Evolutionary conservation across 2,888 invertebrate species (phyloP).

Genomic region (Criorhina ranunculi): DNA sequence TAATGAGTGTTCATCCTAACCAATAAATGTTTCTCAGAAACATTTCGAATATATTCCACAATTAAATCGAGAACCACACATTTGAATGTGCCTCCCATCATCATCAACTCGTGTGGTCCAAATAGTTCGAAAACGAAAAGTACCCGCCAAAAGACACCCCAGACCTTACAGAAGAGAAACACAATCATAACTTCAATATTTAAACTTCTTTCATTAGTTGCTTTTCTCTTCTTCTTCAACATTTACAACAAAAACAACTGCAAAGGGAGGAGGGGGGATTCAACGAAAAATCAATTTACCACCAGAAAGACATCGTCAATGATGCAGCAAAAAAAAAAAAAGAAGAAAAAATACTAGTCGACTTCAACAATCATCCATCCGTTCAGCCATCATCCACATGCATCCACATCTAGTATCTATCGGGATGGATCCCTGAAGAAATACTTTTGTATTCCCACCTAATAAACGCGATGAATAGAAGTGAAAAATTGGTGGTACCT

Average conservation of each 20-base stretch:
- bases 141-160: constrained; percentile 11
- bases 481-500: constrained; percentile 75
- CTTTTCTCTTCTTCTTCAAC: constrained; percentile 37
- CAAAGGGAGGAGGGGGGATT: constrained; percentile 9
- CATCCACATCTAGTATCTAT: constrained; percentile 59
- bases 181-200: constrained; percentile 63
- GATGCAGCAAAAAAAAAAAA: constrained; percentile 73
- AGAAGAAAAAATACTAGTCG: too few relatives aligned
- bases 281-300: constrained; percentile 72
- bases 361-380: constrained; percentile 51
- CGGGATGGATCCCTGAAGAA: constrained; percentile 22
- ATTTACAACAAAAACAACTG: constrained; percentile 31
- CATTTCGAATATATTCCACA: constrained; percentile 34
- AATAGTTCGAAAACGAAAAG: not conserved
- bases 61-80: constrained; percentile 41
- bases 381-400: constrained; percentile 42
- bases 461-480: constrained; percentile 74
- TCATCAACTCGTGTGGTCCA: constrained; percentile 70
- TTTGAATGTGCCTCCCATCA: constrained; percentile 46
- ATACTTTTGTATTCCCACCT: constrained; percentile 72
- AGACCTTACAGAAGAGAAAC: not conserved
- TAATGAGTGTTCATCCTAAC: constrained; percentile 32
- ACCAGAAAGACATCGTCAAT: constrained; percentile 64
- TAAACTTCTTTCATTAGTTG: constrained; percentile 38
- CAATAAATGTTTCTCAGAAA: constrained; percentile 53